A percentile compares a stretch with the other conserved stretches of the same genome.
Conservation (phyloP, 2,888 invertebrate species). For the Itoplectis maculator region DNA sequence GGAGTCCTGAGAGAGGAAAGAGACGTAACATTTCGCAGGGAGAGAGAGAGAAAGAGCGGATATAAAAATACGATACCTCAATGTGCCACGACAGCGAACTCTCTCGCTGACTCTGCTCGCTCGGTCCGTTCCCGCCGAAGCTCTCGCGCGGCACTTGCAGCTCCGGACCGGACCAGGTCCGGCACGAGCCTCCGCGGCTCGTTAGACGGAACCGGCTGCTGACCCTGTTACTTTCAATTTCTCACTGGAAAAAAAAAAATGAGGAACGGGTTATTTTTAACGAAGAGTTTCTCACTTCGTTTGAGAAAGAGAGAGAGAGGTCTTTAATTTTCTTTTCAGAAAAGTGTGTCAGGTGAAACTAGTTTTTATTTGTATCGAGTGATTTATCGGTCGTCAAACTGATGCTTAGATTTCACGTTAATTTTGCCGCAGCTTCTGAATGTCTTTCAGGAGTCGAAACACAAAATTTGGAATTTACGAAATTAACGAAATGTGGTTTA, state of each 20-base stretch:
- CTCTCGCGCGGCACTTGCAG: slow-evolving; percentile 36
- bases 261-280: too few species aligned
- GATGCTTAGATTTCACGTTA: too few species aligned
- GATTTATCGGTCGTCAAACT: too few species aligned
- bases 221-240: slow-evolving; percentile 1
- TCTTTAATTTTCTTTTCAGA: too few species aligned
- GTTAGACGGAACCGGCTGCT: neutral
- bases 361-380: too few species aligned
- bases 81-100: slow-evolving; percentile 32
- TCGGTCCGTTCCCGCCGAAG: slow-evolving; percentile 40
- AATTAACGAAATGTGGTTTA: neutral
- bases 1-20: too few species aligned
- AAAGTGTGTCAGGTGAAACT: too few species aligned
- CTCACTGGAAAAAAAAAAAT: neutral
- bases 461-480: too few species aligned
- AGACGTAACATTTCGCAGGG: too few species aligned
- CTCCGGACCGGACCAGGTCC: slow-evolving; percentile 6
- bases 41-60: slow-evolving; percentile 14
- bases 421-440: too few species aligned
- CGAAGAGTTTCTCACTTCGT: too few species aligned
- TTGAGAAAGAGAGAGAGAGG: neutral
- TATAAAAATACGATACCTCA: slow-evolving; percentile 62
- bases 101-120: slow-evolving; percentile 54
- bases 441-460: too few species aligned
- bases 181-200: neutral